Percentiles rank a stretch among this genome's conserved stretches.
These are phyloP conservation scores for Radopholus similis DNA, from an alignment of 1,140 invertebrate species.

Conservation along the genomic window DNA sequence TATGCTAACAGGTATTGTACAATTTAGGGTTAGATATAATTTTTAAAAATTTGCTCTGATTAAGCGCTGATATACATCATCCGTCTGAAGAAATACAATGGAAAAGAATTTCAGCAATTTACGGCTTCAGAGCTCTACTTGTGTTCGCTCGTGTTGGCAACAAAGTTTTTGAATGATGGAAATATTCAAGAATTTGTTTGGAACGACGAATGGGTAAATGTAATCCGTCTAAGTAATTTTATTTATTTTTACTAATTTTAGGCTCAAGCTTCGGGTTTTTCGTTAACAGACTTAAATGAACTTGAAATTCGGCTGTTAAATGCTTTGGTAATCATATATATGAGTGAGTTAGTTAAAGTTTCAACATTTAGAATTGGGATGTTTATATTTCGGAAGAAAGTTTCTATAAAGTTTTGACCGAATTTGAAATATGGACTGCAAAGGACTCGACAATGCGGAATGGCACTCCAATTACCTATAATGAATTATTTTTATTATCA, in stretches of 20 bases:
- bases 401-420: background rate
- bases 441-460: background rate
- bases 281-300: slow-evolving; percentile 28
- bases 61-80: slow-evolving; percentile 55
- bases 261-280: slow-evolving; percentile 15
- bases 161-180: slow-evolving; percentile 51
- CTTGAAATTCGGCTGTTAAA: slow-evolving; percentile 27
- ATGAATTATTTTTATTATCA: background rate
- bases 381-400: background rate
- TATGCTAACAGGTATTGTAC: background rate
- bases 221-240: too few species aligned
- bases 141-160: slow-evolving; percentile 49
- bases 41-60: slow-evolving; percentile 17
- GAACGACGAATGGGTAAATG: slow-evolving; percentile 45
- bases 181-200: slow-evolving; percentile 48
- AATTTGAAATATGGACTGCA: background rate
- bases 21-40: background rate
- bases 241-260: background rate
- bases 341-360: background rate
- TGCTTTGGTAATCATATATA: slow-evolving; percentile 19
- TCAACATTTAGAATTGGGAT: background rate
- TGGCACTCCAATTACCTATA: background rate
- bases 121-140: slow-evolving; percentile 51
- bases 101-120: slow-evolving; percentile 36
- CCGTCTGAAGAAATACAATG: slow-evolving; percentile 30